These are phyloP conservation scores for Pangasius djambal DNA, from an alignment of 2,797 vertebrate genomes.

Conservation along the genomic window DNA sequence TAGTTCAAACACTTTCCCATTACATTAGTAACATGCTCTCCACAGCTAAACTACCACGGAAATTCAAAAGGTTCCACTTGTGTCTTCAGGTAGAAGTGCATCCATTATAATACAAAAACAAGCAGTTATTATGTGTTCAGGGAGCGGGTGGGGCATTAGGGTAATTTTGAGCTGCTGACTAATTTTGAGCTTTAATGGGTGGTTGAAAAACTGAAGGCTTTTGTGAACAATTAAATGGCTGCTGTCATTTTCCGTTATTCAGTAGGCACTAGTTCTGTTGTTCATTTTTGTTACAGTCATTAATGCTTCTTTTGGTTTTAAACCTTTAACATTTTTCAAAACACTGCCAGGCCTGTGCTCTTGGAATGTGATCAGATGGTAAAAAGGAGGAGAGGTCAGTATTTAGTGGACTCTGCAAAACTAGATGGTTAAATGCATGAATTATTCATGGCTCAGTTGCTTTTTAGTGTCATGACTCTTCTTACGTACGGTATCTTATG, in stretches of 20 bases:
- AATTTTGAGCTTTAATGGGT: slow-evolving; percentile 35
- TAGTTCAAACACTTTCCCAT: slow-evolving; percentile 4
- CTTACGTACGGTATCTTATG: background rate
- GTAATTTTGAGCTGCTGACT: slow-evolving; percentile 23
- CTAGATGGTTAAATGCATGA: background rate
- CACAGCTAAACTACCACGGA: slow-evolving; percentile 12
- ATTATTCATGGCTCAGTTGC: slow-evolving; percentile 6
- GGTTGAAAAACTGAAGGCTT: slow-evolving; percentile 28
- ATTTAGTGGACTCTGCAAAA: slow-evolving; percentile 4
- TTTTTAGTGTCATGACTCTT: background rate
- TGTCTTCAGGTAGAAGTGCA: slow-evolving; percentile 27
- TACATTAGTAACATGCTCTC: slow-evolving; percentile 2
- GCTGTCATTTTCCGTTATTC: slow-evolving; percentile 22
- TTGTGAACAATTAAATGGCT: slow-evolving; percentile 27
- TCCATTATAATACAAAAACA: slow-evolving; percentile 43
- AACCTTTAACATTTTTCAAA: background rate
- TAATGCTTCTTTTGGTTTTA: background rate
- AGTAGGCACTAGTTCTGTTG: slow-evolving; percentile 1
- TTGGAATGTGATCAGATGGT: background rate
- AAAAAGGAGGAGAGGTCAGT: slow-evolving; percentile 7
- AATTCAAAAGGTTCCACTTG: slow-evolving; percentile 37
- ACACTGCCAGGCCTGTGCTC: background rate
- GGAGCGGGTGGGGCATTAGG: background rate
- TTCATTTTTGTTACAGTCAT: background rate
- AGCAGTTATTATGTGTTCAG: slow-evolving; percentile 16